These are phyloP conservation scores for Aleiodes sp. DNA, from an alignment of 1,140 invertebrate genomes.

Conservation along the genomic window DNA sequence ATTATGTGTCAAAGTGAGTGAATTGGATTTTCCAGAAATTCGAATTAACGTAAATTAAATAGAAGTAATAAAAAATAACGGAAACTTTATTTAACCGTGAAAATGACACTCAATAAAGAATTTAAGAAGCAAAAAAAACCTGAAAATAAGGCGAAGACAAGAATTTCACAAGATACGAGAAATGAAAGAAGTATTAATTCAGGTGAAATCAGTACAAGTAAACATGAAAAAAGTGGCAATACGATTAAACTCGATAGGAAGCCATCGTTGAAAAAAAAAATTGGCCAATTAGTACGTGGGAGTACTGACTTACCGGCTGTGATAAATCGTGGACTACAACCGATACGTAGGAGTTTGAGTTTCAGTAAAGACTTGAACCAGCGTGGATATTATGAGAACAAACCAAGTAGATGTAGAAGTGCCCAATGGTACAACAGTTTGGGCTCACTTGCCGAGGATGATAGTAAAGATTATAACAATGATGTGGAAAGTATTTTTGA, in stretches of 20 bases:
- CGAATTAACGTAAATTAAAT: no score
- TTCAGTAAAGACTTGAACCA: slow-evolving; percentile 54
- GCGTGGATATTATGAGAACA: slow-evolving; percentile 37
- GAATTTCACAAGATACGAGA: not conserved
- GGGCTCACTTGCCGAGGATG: slow-evolving; percentile 47
- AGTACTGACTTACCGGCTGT: slow-evolving; percentile 55
- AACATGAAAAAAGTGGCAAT: not conserved
- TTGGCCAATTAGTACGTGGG: slow-evolving; percentile 50
- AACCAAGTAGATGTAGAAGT: slow-evolving; percentile 43
- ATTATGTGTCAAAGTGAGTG: no score
- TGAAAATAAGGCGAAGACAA: no score
- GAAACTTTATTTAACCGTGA: no score
- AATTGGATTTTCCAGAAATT: no score
- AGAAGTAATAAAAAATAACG: no score
- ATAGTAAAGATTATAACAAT: slow-evolving; percentile 43
- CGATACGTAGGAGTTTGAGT: slow-evolving; percentile 56
- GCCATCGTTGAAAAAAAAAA: slow-evolving; percentile 50
- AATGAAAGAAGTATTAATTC: not conserved
- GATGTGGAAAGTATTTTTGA: not conserved
- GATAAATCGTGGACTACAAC: slow-evolving; percentile 54
- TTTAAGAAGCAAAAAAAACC: no score
- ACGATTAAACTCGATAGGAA: slow-evolving; percentile 45
- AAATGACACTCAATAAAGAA: no score
- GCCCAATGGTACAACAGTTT: slow-evolving; percentile 58
- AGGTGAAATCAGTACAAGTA: no score